Evolutionary conservation across 2,113 vertebrate species (phyloP).

Genomic region (Tylochromis polylepis): DNA sequence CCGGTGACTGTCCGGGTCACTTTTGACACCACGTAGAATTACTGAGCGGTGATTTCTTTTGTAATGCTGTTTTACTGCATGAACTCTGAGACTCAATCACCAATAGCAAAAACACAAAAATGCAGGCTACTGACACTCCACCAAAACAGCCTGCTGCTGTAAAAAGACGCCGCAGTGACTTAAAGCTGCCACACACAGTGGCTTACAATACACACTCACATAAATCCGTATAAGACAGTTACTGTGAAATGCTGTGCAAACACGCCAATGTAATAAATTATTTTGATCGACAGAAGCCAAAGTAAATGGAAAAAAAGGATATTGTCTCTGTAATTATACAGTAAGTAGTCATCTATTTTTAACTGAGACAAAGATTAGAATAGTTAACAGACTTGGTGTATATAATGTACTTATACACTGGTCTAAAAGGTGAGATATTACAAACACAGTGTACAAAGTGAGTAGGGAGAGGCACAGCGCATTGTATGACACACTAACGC

Average conservation of each 20-base stretch:
- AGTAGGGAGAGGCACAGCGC: neutral
- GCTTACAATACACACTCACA: no score
- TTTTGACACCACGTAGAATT: no score
- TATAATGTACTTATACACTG: neutral
- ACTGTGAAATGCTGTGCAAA: neutral
- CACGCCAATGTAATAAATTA: neutral
- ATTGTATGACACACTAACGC: neutral
- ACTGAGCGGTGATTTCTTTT: no score
- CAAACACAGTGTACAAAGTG: neutral
- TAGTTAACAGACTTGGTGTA: neutral
- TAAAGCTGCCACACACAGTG: no score
- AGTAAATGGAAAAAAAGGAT: neutral
- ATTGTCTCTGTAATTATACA: neutral
- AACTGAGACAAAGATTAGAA: neutral
- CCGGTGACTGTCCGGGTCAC: no score
- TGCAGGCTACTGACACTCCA: no score
- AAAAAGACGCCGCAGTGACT: no score
- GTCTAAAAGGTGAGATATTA: neutral
- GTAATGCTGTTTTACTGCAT: no score
- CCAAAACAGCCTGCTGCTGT: no score
- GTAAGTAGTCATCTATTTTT: neutral
- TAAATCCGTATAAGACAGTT: neutral
- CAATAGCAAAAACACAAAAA: no score
- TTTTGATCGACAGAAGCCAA: neutral
- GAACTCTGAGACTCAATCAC: no score